Conservation (phyloP, 2,797 vertebrate species). For the Cryptoprocta ferox region DNA sequence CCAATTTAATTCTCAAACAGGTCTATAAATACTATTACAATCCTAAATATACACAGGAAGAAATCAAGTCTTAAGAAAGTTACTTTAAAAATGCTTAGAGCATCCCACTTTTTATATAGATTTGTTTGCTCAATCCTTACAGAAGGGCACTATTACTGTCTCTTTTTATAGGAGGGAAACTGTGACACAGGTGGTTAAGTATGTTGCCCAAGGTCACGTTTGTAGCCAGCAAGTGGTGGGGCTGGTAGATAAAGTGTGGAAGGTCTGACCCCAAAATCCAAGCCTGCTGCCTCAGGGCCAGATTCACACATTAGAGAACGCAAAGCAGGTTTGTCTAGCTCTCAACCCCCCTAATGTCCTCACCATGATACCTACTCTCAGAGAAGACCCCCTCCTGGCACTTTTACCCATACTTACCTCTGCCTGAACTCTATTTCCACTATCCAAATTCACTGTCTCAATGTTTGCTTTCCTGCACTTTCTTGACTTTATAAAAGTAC, state of each 20-base stretch:
- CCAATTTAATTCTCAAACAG: neutral
- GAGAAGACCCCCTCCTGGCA: neutral
- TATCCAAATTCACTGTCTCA: neutral
- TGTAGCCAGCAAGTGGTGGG: neutral
- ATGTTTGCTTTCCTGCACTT: neutral
- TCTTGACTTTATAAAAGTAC: neutral
- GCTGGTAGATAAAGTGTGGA: neutral
- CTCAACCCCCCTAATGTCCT: fast-evolving
- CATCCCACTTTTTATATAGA: neutral
- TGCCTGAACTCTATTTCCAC: neutral
- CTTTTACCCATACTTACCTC: neutral
- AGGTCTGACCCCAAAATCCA: neutral
- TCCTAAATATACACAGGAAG: neutral
- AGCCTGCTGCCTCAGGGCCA: neutral
- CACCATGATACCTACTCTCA: neutral
- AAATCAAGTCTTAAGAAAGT: neutral
- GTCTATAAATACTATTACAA: neutral
- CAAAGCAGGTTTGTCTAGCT: neutral
- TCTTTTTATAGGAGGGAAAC: neutral
- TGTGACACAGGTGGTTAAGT: neutral
- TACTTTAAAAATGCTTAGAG: neutral
- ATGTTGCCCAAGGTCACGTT: neutral
- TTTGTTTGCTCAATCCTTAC: neutral
- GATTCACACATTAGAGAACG: neutral
- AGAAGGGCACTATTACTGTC: neutral